Evolutionary conservation across 2,113 vertebrate species (phyloP).

Genomic region (Pseudorasbora parva): DNA sequence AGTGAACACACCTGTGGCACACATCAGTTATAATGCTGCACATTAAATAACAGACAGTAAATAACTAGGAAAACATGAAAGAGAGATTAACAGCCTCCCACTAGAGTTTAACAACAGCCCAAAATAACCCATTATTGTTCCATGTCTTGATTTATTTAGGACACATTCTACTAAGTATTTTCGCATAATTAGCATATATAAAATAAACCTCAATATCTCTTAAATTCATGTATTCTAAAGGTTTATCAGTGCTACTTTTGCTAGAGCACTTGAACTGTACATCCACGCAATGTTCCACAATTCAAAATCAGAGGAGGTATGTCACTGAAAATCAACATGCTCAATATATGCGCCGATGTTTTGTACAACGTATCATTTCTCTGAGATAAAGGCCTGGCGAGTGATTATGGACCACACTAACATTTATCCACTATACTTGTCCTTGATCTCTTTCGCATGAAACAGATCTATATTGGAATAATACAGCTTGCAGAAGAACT

Average conservation of each 20-base stretch:
- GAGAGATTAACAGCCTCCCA: too few species aligned
- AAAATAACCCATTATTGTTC: too few species aligned
- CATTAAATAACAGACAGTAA: too few species aligned
- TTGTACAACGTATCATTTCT: background rate
- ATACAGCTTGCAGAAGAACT: constrained; percentile 45
- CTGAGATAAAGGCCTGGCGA: constrained; percentile 34
- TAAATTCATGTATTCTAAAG: background rate
- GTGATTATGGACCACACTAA: constrained; percentile 37
- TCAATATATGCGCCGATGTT: background rate
- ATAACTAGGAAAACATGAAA: too few species aligned
- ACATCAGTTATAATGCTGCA: too few species aligned
- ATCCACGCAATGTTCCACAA: constrained; percentile 22
- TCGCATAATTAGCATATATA: too few species aligned
- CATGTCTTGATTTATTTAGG: background rate
- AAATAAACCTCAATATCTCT: background rate
- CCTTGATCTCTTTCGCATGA: constrained; percentile 58
- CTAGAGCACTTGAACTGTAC: background rate
- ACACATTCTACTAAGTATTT: background rate
- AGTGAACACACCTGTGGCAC: too few species aligned
- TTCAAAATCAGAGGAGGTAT: constrained; percentile 11
- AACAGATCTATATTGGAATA: constrained; percentile 57
- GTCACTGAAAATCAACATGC: constrained; percentile 16
- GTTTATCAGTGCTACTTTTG: background rate
- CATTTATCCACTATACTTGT: constrained; percentile 54
- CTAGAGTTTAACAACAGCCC: too few species aligned